Percentiles rank a stretch among this genome's conserved stretches.
These are phyloP conservation scores for Gastracanthus pulcherrimus DNA, from an alignment of 2,888 invertebrate genomes.

Conservation along the genomic window DNA sequence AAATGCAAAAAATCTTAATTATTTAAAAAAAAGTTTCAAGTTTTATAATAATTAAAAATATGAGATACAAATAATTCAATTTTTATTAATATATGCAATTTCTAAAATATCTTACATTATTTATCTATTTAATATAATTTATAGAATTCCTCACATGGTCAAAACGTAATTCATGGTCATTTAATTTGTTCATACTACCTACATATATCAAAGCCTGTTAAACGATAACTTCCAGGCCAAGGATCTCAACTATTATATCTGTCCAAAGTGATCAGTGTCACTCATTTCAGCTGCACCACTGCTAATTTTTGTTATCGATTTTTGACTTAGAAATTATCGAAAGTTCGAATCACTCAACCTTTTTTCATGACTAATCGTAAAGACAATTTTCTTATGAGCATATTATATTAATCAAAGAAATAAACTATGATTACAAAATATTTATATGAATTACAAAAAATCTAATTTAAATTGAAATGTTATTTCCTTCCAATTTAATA, in stretches of 20 bases:
- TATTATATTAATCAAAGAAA: no score
- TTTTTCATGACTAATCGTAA: neutral
- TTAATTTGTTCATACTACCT: neutral
- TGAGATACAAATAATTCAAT: no score
- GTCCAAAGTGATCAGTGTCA: neutral
- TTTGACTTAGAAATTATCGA: neutral
- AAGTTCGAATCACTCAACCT: neutral
- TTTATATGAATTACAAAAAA: no score
- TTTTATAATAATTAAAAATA: no score
- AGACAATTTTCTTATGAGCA: neutral
- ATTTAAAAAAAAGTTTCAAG: no score
- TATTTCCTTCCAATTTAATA: no score
- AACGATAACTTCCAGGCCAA: conserved; percentile 22
- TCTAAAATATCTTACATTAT: no score
- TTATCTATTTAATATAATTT: no score
- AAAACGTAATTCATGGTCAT: neutral
- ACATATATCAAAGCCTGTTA: neutral
- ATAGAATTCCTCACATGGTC: neutral
- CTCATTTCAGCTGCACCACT: neutral
- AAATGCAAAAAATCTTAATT: no score
- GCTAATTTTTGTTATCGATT: neutral
- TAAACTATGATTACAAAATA: no score
- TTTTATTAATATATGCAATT: no score
- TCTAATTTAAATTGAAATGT: no score
- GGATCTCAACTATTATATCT: conserved; percentile 1